Evolutionary conservation across 2,797 vertebrate genomes (phyloP), one percentile per base, ranked within the genome.

Genomic region (Acestrorhynchus altus): DNA sequence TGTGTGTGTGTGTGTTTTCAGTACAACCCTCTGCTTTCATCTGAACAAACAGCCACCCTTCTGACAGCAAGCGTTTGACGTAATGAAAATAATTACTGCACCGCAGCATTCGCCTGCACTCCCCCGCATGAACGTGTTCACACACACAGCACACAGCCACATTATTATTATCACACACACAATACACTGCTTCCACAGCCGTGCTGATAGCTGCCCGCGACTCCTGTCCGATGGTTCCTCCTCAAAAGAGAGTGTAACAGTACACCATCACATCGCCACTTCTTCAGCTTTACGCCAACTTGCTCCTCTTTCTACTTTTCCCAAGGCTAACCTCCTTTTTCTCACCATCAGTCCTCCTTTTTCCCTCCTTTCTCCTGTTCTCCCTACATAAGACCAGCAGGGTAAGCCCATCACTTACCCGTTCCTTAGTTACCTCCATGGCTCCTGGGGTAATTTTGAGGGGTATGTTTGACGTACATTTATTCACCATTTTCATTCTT

Each of bases 21-120:
- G 31, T 35, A 2, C 31, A 35, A 35, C 31, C 26, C 42, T 63
- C 24, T 0, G 31, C 69, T 77, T 74, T 78, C 31, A 75, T 56
- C 68, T 71, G 54, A 71, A 15, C 49, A 60, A 60, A 67, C 74
- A 66, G 61, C 68, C 46, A 46, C 46, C 46, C 28, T 31, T 71
- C 74, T 68, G 74, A 76, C 40, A 70, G 20, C 65, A 57, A 26
- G 20, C n/a, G 68, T 57, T 74, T 81, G 76, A 84, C 72, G 65
- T 79, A 74, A 81, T 76, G 76, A 84, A 56, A 69, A 70, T 84
- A 84, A 81, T 79, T 79, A 79, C 18, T 26, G 6, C 68, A 47
- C 54, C n/a, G 31, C 51, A 51, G 13, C 68, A 18, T 13, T n/a
- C 16, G 9, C 28, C 13, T 11, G 5, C 39, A 28, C 66, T 22